Percentiles rank a stretch among this genome's conserved stretches.
Conservation (phyloP, 2,888 invertebrate species). For the Thera obeliscata region DNA sequence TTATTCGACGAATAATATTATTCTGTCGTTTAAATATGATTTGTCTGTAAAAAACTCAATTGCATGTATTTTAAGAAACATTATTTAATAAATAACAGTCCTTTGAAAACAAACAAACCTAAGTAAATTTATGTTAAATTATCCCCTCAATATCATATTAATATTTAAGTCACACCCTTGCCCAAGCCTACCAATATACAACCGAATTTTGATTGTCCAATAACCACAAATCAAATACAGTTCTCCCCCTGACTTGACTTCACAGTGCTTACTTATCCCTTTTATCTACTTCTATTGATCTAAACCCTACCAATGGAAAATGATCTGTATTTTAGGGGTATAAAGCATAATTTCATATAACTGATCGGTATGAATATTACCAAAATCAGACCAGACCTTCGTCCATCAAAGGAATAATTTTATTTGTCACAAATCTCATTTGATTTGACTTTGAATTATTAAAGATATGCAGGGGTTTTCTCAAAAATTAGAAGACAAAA, state of each 20-base stretch:
- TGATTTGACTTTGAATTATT: constrained; percentile 15
- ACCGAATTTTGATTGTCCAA: constrained; percentile 28
- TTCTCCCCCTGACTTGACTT: constrained; percentile 21
- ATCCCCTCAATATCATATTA: constrained; percentile 1
- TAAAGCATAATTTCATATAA: constrained; percentile 13
- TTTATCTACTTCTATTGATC: constrained; percentile 18
- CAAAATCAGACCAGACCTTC: constrained; percentile 13
- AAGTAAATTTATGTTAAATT: neutral
- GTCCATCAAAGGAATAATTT: constrained; percentile 31
- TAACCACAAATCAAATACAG: constrained; percentile 31
- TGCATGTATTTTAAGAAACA: too few species aligned
- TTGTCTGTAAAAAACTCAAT: too few species aligned
- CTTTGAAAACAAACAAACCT: too few species aligned
- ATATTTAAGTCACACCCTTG: constrained; percentile 19
- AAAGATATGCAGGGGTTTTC: neutral
- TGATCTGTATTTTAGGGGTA: constrained; percentile 10
- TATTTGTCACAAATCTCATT: constrained; percentile 31
- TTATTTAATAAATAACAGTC: too few species aligned
- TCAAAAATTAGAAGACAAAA: neutral
- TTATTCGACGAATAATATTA: too few species aligned
- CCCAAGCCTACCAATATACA: constrained; percentile 10
- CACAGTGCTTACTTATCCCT: constrained; percentile 27
- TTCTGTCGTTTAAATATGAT: too few species aligned
- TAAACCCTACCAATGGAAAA: constrained; percentile 9
- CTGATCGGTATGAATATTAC: constrained; percentile 15